These are phyloP conservation scores for Phylloscopus collybita DNA, from an alignment of 2,797 vertebrate genomes.

Conservation along the genomic window DNA sequence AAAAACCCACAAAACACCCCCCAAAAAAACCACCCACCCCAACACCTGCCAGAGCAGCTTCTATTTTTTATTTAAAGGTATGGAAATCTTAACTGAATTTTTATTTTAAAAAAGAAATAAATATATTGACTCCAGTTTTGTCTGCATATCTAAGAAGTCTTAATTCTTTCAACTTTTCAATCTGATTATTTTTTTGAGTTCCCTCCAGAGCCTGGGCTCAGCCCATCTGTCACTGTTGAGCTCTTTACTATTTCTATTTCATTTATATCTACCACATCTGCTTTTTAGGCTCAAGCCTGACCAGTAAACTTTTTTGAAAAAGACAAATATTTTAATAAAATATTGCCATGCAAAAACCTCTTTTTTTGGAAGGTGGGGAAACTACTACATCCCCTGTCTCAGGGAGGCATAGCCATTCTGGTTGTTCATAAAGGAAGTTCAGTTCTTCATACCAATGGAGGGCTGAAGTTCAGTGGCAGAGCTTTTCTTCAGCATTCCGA, in stretches of 20 bases:
- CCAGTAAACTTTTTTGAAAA: neutral
- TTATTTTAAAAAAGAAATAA: neutral
- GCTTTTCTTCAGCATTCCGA: neutral
- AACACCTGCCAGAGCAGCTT: neutral
- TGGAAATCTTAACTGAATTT: neutral
- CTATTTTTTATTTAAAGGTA: neutral
- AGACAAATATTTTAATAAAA: neutral
- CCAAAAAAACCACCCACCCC: neutral
- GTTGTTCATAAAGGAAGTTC: neutral
- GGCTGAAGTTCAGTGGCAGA: neutral
- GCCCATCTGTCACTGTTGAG: neutral
- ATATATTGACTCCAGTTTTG: neutral
- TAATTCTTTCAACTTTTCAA: conserved; percentile 11
- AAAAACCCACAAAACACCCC: neutral
- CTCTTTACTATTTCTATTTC: neutral
- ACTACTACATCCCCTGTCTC: neutral
- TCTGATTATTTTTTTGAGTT: conserved; percentile 1
- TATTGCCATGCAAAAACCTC: neutral
- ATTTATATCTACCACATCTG: neutral
- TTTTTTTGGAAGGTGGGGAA: neutral
- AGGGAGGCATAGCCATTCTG: neutral
- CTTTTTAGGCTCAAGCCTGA: neutral
- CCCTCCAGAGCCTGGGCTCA: neutral
- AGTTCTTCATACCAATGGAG: neutral
- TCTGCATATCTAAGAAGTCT: neutral